Evolutionary conservation across 2,797 vertebrate genomes (phyloP).

Genomic region (Lithobates sylvaticus): DNA sequence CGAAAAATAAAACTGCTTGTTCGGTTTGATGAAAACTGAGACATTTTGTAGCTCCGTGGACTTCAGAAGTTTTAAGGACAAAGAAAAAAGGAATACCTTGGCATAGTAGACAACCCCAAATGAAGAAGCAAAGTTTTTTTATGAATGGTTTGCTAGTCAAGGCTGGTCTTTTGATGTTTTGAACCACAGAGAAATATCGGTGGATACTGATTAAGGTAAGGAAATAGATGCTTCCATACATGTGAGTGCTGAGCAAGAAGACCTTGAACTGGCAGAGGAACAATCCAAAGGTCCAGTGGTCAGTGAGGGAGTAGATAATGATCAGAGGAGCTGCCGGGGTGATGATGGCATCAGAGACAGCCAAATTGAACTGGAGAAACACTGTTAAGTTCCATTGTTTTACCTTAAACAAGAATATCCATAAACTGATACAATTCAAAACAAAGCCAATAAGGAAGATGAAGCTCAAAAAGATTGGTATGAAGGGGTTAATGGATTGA

Average conservation of each 20-base stretch:
- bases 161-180: constrained; percentile 66
- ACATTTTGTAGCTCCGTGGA: constrained; percentile 66
- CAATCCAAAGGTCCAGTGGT: constrained; percentile 70
- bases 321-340: constrained; percentile 70
- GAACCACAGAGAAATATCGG: constrained; percentile 70
- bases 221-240: constrained; percentile 77
- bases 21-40: constrained; percentile 72
- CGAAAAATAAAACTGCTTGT: constrained; percentile 64
- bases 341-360: constrained; percentile 73
- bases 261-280: constrained; percentile 75
- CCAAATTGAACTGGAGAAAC: constrained; percentile 78
- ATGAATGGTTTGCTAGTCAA: constrained; percentile 73
- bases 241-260: constrained; percentile 69
- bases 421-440: constrained; percentile 74
- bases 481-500: constrained; percentile 41
- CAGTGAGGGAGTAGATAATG: constrained; percentile 69
- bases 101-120: constrained; percentile 72
- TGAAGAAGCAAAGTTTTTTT: constrained; percentile 70
- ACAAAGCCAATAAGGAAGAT: constrained; percentile 72
- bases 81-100: constrained; percentile 68
- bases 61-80: constrained; percentile 67
- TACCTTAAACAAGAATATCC: constrained; percentile 76
- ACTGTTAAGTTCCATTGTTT: constrained; percentile 73
- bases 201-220: constrained; percentile 78
- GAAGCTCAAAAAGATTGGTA: constrained; percentile 70